phyloP scores from a whole-genome alignment of 2,797 vertebrate species.

The Delichon dasypus region DNA sequence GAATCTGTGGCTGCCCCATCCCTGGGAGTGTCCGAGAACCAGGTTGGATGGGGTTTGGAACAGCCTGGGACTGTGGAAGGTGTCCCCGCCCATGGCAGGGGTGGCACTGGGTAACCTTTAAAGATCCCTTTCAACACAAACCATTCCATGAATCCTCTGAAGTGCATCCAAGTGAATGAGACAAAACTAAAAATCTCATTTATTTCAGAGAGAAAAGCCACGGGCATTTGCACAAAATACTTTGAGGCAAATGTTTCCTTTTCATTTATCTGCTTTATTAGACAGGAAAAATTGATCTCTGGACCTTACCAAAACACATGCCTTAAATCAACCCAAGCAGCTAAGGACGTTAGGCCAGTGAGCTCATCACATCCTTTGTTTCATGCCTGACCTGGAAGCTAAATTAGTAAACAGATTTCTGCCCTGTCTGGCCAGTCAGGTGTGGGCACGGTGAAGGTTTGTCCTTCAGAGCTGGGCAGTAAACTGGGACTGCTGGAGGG shows the following conservation, averaged over 20 bases:
- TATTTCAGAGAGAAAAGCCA: neutral
- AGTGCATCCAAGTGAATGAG: neutral
- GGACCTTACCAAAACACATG: neutral
- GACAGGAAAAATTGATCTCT: neutral
- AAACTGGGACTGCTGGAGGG: neutral
- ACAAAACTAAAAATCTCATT: neutral
- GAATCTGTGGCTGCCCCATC: neutral
- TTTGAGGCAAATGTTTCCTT: neutral
- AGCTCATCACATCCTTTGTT: neutral
- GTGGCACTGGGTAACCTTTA: neutral
- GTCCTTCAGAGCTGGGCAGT: neutral
- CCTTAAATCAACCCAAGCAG: neutral
- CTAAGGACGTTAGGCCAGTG: neutral
- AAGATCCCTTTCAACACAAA: neutral
- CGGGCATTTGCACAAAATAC: neutral
- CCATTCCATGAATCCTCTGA: neutral
- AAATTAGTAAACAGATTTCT: neutral
- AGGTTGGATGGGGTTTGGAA: neutral
- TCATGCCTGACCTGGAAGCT: neutral
- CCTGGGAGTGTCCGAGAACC: neutral
- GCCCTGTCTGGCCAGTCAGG: neutral
- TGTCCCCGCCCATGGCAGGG: neutral
- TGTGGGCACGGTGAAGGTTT: neutral
- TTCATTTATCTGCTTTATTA: slow-evolving; percentile 6
- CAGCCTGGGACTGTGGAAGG: fast-evolving